Percentiles rank a stretch among this genome's conserved stretches.
Conservation (phyloP, 2,797 vertebrate genomes). For the Stomatorhinus walkeri region DNA sequence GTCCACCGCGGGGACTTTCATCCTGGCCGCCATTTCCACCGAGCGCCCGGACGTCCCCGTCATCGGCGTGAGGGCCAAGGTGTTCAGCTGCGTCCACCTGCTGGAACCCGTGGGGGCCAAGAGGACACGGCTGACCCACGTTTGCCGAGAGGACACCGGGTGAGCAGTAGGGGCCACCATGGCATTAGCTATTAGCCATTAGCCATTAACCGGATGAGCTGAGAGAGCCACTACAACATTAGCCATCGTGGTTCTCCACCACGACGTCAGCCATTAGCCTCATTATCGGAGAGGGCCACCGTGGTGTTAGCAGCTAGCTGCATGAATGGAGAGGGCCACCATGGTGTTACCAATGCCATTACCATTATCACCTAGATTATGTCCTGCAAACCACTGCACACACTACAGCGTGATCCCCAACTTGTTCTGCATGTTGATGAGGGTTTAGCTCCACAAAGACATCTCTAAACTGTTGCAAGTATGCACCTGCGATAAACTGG, state of each 20-base stretch:
- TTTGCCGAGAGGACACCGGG: conserved; percentile 66
- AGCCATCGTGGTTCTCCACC: background rate
- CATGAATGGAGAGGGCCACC: background rate
- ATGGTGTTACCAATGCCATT: background rate
- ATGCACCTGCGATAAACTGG: background rate
- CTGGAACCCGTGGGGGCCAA: conserved; percentile 57
- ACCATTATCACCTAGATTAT: background rate
- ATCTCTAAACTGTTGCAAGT: background rate
- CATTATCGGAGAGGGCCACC: background rate
- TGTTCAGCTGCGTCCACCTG: conserved; percentile 63
- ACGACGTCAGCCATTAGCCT: background rate
- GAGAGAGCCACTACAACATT: background rate
- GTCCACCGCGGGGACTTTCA: conserved; percentile 51
- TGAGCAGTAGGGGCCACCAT: conserved; percentile 30
- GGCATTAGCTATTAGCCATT: background rate
- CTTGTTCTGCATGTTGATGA: background rate
- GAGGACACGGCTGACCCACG: conserved; percentile 62
- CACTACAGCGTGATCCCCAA: background rate
- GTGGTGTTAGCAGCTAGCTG: background rate
- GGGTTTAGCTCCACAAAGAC: background rate
- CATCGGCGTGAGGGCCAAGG: conserved; percentile 49
- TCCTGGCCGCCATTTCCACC: conserved; percentile 61
- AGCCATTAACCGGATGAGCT: background rate
- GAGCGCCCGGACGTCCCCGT: conserved; percentile 45
- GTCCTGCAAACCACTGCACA: background rate